Base-by-base conservation (phyloP, 1,140 invertebrate species). In the Brachionus calyciflorus region DNA sequence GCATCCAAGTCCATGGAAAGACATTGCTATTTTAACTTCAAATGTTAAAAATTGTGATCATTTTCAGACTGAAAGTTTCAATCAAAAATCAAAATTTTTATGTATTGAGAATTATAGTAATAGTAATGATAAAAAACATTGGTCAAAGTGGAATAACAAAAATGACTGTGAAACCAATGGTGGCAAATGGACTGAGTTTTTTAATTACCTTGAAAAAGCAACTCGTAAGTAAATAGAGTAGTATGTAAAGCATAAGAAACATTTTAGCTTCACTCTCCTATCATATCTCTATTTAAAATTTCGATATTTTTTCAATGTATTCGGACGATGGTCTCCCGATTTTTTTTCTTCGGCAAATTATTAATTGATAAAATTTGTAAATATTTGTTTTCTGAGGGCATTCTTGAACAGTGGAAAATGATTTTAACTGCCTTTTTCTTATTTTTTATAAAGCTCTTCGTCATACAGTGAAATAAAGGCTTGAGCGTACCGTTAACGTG, bases 1-100 rank as follows among this genome's bases (percentile, higher is more conserved):
- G 82, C 83, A 85, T 63, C 83, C 83, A 0, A 81, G 80, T 12
- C 82, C 81, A 1, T 84, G 83, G 84, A 80, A 79, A 55, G 84
- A 85, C 78, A 82, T 84, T 60, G 82, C 82, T 68, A 78, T 84
- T 19, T 63, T 85, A 26, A 80, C 84, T 41, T 81, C 83, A 76
- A 84, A 83, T 77, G 26, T 78, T 17, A 79, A 81, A 37, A 79
- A 83, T 77, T 85, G 84, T 79, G 79, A 78, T 37, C 77, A 80
- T 75, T 83, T 83, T 78, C 75, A 79, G 40, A 76, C 26, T 9
- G 79, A 82, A 19, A 85, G 84, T 77, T 84, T 84, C 70, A 85
- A 85, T 60, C 77, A 77, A 6, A 80, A 81, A 30, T 78, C 79
- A n/a, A 82, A 84, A 51, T 78, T 80, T 33, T 79, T 80, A 33